Base-by-base conservation (phyloP, 2,113 vertebrate species). In the Chaetops frenatus region DNA sequence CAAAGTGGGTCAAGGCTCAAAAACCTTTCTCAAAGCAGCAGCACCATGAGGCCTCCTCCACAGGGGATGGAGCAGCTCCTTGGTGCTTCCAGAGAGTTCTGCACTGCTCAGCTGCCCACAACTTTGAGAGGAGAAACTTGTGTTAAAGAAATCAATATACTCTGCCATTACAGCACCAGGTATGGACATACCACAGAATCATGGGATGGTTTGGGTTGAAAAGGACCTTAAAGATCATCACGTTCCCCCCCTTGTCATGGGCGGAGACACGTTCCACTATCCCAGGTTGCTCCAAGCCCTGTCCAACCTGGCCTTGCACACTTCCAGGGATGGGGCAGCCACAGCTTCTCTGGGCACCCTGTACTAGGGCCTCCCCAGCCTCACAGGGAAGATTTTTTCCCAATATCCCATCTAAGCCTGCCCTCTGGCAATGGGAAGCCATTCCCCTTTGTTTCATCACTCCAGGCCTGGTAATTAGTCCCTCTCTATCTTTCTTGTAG, bases 181-280 rank as follows among this genome's bases (percentile, higher is more conserved):
- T 25, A 24, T 0, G 1, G 2, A 36, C 36, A 3, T 2, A 31
- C 10, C 25, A 47, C 0, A 40, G 25, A 47, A 31, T 22, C 21
- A 53, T 10, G n/a, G 13, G n/a, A 47, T 31, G 35, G 18, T 31
- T 23, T 54, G 35, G 40, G 24, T 5, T 35, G 70, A 21, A 42
- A 64, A 14, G 17, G 5, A 48, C 21, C 29, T 82, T 11, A 69
- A 54, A 47, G 12, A 15, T 20, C 54, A 31, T 3, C 22, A 25
- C 35, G 18, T 40, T 3, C 5, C 38, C 60, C 2, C 4, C 33
- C 29, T 2, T 54, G 61, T 40, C n/a, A 42, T 1, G 35, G 20
- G 40, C n/a, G 61, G 25, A 33, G 54, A 48, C 47, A 69, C 15
- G 4, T 69, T 12, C 15, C 71, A 42, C 25, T 11, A 2, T 1